phyloP scores from a whole-genome alignment of 37 sponge, comb jelly and placozoan genomes.

The Agelas oroides region DNA sequence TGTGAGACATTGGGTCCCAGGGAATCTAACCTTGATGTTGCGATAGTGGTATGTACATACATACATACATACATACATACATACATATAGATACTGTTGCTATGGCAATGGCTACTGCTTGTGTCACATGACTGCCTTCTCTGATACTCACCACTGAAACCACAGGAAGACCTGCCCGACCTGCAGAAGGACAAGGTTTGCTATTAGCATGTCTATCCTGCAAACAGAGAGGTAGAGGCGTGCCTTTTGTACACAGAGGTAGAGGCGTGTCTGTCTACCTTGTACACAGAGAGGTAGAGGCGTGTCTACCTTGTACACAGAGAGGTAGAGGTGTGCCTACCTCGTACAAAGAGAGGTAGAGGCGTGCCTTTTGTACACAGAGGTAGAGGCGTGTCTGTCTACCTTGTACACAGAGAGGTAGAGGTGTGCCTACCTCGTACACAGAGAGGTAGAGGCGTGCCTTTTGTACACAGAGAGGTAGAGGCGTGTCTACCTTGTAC shows the following conservation, averaged over 20 bases:
- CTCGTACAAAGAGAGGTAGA: slow-evolving; percentile 71
- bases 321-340: slow-evolving; percentile 79
- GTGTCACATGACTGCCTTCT: too few relatives aligned
- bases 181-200: slow-evolving; percentile 70
- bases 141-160: slow-evolving; percentile 99
- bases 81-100: not conserved
- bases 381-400: slow-evolving; percentile 72
- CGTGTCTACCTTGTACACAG: slow-evolving; percentile 80
- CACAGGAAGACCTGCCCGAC: slow-evolving; percentile 93
- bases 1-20: too few relatives aligned
- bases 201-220: slow-evolving; percentile 67
- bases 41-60: too few relatives aligned
- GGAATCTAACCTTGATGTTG: too few relatives aligned
- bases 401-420: slow-evolving; percentile 81
- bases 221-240: too few relatives aligned
- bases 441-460: slow-evolving; percentile 74
- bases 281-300: too few relatives aligned
- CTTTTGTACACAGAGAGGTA: slow-evolving; percentile 79
- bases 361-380: slow-evolving; percentile 70
- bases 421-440: slow-evolving; percentile 79
- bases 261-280: slow-evolving; percentile 81
- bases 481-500: slow-evolving; percentile 79
- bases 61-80: not conserved
- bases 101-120: not conserved
- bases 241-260: slow-evolving; percentile 73